Base-by-base conservation (phyloP, 35 echinoderm and acorn worm genomes). In the Hemicentrotus pulcherrimus region DNA sequence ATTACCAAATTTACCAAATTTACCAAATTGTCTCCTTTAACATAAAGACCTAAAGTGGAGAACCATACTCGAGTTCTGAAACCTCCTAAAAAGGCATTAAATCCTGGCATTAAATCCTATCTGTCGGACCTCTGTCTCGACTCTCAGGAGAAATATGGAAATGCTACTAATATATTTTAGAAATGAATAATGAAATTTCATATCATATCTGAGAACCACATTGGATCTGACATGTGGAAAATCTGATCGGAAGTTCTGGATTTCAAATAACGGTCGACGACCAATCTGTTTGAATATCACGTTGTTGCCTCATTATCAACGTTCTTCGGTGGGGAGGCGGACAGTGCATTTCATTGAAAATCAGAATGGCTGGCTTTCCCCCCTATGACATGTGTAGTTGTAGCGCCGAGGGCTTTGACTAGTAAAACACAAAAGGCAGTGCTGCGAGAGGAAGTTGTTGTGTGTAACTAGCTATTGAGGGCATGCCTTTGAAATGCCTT, bases 391-490 rank as follows among this genome's bases (percentile, higher is more conserved):
- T 78, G 65, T 78, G 65, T 78, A 78, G 65, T 78, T 28, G 65
- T 78, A 78, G 65, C 65, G 65, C 65, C 65, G 7, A 78, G 22
- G 65, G 65, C 65, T 22, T 78, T 78, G 65, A 78, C 65, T 78
- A 78, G 35, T 41, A 1, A 59, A 59, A 22, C 19, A 78, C 65
- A 78, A 78, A 78, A 78, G 65, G 2, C 65, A 78, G 28, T 1
- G 65, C 65, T n/a, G 19, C 2, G 65, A 78, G 65, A 78, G 65
- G 65, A 78, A 78, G 65, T 78, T 18, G 65, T 78, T n/a, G 65
- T 78, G 22, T 78, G 65, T 78, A 78, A 78, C 65, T 78, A n/a
- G 65, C 65, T 78, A 78, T 78, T 78, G 65, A 78, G 65, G 65
- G 65, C 24, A 78, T 78, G 65, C 22, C 65, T 78, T 15, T 78